These are phyloP conservation scores for Serinus canaria DNA, from an alignment of 2,113 vertebrate genomes.

Conservation along the genomic window DNA sequence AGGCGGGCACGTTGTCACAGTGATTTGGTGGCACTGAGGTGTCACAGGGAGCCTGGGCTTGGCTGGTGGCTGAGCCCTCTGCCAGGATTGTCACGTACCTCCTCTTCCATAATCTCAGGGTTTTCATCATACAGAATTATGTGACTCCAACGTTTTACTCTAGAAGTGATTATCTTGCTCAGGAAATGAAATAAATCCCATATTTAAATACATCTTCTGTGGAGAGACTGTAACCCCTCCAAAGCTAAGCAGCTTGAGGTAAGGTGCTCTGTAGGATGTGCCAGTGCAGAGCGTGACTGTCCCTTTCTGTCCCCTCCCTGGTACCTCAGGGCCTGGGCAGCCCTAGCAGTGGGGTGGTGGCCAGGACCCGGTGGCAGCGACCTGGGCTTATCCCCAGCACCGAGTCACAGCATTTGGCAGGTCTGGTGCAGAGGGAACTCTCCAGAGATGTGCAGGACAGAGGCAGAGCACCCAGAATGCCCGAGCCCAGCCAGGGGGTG, in stretches of 20 bases:
- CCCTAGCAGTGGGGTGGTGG: neutral
- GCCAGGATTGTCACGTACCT: neutral
- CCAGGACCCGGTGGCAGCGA: neutral
- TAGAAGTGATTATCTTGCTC: neutral
- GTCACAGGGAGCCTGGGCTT: neutral
- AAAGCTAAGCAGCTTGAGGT: neutral
- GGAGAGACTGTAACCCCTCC: neutral
- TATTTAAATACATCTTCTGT: neutral
- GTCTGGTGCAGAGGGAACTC: fast-evolving
- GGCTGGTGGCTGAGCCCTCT: neutral
- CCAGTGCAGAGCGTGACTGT: neutral
- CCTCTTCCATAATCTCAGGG: neutral
- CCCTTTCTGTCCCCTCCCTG: neutral
- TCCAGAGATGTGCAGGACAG: neutral
- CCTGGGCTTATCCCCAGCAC: neutral
- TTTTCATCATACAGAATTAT: neutral
- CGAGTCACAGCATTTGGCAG: fast-evolving
- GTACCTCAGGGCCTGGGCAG: neutral
- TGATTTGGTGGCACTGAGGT: neutral
- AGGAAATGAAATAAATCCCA: slow-evolving; percentile 19
- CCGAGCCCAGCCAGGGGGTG: neutral
- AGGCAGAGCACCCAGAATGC: neutral
- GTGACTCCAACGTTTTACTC: neutral
- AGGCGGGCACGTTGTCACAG: fast-evolving
- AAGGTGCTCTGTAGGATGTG: neutral